Percentiles rank a stretch among this genome's conserved stretches.
Evolutionary conservation across 2,113 vertebrate genomes (phyloP).

Genomic region (Chinchilla lanigera): DNA sequence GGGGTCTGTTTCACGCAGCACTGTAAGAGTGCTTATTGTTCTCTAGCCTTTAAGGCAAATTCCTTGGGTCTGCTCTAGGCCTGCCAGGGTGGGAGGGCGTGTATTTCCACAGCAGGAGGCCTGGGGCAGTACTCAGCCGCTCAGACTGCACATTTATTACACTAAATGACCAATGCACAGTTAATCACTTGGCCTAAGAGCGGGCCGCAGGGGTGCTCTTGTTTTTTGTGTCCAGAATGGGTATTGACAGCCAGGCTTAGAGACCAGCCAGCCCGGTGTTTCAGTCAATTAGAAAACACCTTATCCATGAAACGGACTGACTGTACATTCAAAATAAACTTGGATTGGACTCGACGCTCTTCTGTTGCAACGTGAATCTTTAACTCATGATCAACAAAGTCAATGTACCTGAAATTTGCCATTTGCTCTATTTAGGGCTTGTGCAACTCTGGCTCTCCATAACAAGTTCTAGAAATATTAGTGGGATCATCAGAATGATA

Average conservation of each 20-base stretch:
- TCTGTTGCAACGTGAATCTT: conserved; percentile 69
- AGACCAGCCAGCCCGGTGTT: conserved; percentile 66
- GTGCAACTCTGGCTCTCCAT: conserved; percentile 36
- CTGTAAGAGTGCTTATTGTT: neutral
- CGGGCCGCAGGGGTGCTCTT: neutral
- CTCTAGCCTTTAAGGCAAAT: conserved; percentile 28
- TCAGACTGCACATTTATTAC: conserved; percentile 67
- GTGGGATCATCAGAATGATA: conserved; percentile 5
- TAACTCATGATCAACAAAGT: conserved; percentile 60
- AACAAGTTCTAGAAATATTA: conserved; percentile 55
- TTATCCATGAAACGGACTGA: conserved; percentile 79
- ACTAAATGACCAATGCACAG: conserved; percentile 69
- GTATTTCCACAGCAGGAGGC: conserved; percentile 61
- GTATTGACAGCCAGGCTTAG: conserved; percentile 75
- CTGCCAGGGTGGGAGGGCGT: conserved; percentile 42
- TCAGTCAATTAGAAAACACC: conserved; percentile 81
- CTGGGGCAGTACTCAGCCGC: neutral
- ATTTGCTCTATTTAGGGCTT: conserved; percentile 34
- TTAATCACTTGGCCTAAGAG: conserved; percentile 74
- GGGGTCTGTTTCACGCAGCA: neutral
- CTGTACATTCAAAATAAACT: conserved; percentile 82
- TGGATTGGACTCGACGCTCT: conserved; percentile 50
- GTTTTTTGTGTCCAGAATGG: conserved; percentile 53
- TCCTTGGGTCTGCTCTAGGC: conserved; percentile 24
- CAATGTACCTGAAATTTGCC: conserved; percentile 58